A percentile compares a stretch with the other conserved stretches of the same genome.
phyloP scores from a whole-genome alignment of 92 coral and sea anemone species.

The Heteractis magnifica region DNA sequence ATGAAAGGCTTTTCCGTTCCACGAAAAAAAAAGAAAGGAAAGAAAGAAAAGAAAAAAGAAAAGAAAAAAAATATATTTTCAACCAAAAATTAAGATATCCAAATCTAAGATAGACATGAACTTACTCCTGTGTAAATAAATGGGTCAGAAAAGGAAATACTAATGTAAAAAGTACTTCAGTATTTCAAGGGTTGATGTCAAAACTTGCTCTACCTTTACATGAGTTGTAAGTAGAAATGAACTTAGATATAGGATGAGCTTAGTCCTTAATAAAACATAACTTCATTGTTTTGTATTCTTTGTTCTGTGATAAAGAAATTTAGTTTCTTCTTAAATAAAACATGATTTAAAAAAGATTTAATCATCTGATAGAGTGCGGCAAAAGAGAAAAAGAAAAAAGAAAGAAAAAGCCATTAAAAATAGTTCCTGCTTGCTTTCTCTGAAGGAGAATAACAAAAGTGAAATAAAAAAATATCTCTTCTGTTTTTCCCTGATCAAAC shows the following conservation, averaged over 20 bases:
- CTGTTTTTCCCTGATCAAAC: background rate
- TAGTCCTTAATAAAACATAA: background rate
- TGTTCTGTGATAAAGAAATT: background rate
- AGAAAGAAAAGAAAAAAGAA: background rate
- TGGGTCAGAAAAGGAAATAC: background rate
- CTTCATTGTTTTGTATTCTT: background rate
- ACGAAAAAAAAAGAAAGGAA: too few relatives aligned
- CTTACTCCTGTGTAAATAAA: background rate
- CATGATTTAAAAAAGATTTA: background rate
- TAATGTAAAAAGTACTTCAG: background rate
- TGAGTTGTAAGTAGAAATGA: background rate
- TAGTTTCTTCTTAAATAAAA: background rate
- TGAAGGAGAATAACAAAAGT: too few relatives aligned
- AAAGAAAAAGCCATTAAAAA: too few relatives aligned
- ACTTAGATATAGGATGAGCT: background rate
- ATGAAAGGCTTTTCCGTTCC: too few relatives aligned
- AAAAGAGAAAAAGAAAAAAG: background rate
- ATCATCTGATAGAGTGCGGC: background rate
- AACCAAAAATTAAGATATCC: background rate
- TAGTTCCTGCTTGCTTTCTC: too few relatives aligned
- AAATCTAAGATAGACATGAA: background rate
- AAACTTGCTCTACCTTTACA: background rate
- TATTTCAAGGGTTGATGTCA: background rate
- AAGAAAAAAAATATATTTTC: background rate
- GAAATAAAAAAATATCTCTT: background rate